phyloP scores from a whole-genome alignment of 2,113 vertebrate genomes.

The Rhipidura dahli region DNA sequence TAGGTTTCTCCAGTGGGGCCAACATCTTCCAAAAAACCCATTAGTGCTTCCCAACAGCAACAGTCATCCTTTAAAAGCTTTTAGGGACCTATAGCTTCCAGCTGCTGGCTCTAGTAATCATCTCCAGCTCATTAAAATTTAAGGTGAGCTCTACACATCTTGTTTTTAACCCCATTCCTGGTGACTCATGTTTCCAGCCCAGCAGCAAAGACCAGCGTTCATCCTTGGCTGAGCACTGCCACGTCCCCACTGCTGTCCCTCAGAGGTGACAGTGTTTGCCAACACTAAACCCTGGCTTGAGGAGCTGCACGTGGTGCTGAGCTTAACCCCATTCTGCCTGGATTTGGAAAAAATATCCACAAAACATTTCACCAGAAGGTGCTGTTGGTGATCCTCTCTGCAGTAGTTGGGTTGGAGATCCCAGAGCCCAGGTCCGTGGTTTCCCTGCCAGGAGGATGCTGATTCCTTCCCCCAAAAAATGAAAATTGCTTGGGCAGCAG shows the following conservation, averaged over 20 bases:
- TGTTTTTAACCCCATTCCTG: background rate
- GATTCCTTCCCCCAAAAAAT: background rate
- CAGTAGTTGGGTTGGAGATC: background rate
- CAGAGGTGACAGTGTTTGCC: background rate
- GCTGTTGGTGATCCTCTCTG: background rate
- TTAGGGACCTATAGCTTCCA: background rate
- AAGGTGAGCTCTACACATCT: background rate
- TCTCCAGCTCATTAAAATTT: background rate
- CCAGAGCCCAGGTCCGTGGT: background rate
- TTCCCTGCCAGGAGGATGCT: background rate
- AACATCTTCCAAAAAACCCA: background rate
- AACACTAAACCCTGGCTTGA: background rate
- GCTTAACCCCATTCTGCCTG: background rate
- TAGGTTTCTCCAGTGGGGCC: background rate
- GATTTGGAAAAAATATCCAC: background rate
- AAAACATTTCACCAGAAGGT: background rate
- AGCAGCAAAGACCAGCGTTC: background rate
- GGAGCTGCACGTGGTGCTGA: background rate
- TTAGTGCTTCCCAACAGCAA: background rate
- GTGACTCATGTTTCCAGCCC: background rate
- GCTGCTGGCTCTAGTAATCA: background rate
- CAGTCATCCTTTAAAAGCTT: background rate
- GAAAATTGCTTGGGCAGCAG: background rate
- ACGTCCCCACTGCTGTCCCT: background rate
- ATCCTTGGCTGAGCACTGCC: background rate